Percentiles rank a stretch among this genome's conserved stretches.
Evolutionary conservation across 2,888 invertebrate species (phyloP).

Genomic region (Tipula vernalis): DNA sequence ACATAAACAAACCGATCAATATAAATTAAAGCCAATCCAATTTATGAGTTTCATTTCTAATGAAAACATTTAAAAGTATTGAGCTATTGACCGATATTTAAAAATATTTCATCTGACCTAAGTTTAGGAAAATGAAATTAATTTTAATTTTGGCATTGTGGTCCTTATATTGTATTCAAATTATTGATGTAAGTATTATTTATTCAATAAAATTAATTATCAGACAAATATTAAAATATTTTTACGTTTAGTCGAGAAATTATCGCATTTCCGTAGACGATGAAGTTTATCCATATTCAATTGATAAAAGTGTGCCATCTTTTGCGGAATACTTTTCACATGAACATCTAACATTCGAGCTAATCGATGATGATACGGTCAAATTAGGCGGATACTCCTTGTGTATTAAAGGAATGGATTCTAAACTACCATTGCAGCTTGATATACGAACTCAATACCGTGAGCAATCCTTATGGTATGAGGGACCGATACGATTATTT

Average conservation of each 20-base stretch:
- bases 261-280: neutral
- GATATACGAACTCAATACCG: neutral
- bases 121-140: neutral
- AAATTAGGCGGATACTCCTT: neutral
- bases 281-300: neutral
- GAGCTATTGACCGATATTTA: no score
- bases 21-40: no score
- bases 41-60: no score
- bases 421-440: neutral
- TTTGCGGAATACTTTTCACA: neutral
- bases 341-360: neutral
- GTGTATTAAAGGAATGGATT: neutral
- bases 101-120: neutral
- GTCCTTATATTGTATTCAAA: neutral
- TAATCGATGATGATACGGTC: neutral
- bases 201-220: neutral
- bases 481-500: neutral
- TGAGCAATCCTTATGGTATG: neutral
- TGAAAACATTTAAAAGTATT: no score
- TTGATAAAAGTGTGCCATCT: neutral
- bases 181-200: neutral
- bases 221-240: neutral
- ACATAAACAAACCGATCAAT: no score
- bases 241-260: neutral
- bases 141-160: neutral